Conservation (phyloP, 2,113 vertebrate genomes). For the Peromyscus leucopus region DNA sequence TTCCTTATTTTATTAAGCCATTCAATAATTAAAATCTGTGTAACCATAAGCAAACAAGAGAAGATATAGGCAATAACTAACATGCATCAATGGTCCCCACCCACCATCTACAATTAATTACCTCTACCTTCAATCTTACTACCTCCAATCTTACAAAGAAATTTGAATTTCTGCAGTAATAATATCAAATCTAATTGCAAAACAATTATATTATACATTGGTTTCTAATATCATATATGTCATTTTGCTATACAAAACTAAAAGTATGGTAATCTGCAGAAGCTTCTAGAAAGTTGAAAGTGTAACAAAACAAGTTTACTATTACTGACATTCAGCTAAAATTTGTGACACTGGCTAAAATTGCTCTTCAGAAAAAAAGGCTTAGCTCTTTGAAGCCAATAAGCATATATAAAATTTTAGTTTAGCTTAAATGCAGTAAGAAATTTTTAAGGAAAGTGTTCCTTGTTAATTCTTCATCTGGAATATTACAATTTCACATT, state of each 20-base stretch:
- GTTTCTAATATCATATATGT: neutral
- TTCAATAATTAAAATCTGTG: conserved; percentile 2
- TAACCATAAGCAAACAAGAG: neutral
- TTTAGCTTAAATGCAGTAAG: conserved; percentile 32
- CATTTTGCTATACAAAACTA: conserved; percentile 10
- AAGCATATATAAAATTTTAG: conserved; percentile 50
- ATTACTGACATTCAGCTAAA: conserved; percentile 26
- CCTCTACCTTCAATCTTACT: neutral
- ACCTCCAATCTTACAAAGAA: neutral
- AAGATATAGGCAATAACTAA: neutral
- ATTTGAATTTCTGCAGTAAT: conserved; percentile 20
- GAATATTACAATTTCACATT: conserved; percentile 30
- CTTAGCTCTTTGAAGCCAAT: neutral
- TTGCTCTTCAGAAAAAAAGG: neutral
- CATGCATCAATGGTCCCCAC: neutral
- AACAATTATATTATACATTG: conserved; percentile 17
- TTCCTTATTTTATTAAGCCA: conserved; percentile 18
- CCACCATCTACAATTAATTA: neutral
- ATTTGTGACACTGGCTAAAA: neutral
- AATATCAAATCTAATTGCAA: conserved; percentile 44
- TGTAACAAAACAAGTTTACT: neutral
- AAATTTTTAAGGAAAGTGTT: neutral
- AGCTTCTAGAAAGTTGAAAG: conserved; percentile 6
- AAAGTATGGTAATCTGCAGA: neutral
- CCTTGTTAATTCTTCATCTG: neutral